These are phyloP conservation scores for Meriones psammophilus DNA, from an alignment of 2,797 vertebrate genomes.

Conservation along the genomic window DNA sequence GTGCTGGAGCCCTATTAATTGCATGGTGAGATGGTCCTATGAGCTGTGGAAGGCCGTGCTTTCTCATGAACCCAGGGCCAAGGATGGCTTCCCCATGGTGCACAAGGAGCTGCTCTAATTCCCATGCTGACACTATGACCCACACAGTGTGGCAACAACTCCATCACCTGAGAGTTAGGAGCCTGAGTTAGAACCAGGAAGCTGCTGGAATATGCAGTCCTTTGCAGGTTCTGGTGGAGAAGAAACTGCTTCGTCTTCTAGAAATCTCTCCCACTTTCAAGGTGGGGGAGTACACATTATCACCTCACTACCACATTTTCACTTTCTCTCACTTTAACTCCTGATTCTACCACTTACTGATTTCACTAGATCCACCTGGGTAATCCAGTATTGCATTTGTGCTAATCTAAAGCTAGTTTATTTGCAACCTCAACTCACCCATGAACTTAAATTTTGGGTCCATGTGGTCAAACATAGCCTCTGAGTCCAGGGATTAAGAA, in stretches of 20 bases:
- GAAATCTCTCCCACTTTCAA: background rate
- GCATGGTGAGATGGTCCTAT: background rate
- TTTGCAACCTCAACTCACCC: background rate
- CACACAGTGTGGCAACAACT: background rate
- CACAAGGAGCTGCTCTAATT: background rate
- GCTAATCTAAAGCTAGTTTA: background rate
- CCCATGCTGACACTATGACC: conserved; percentile 24
- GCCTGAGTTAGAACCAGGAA: background rate
- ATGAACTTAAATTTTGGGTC: background rate
- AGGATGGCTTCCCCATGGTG: background rate
- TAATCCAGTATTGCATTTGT: background rate
- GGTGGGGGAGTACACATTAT: background rate
- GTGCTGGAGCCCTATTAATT: background rate
- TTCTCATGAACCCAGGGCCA: background rate
- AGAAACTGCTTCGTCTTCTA: background rate
- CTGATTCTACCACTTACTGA: background rate
- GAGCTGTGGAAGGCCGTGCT: background rate
- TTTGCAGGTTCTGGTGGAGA: background rate
- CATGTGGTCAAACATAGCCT: background rate
- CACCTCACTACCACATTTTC: background rate
- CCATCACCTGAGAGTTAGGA: conserved; percentile 1
- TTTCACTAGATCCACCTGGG: no score
- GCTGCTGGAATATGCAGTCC: background rate
- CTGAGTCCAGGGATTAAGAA: background rate
- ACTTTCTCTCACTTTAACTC: background rate